Conservation (phyloP, 2,888 invertebrate genomes). For the Teleogryllus oceanicus region DNA sequence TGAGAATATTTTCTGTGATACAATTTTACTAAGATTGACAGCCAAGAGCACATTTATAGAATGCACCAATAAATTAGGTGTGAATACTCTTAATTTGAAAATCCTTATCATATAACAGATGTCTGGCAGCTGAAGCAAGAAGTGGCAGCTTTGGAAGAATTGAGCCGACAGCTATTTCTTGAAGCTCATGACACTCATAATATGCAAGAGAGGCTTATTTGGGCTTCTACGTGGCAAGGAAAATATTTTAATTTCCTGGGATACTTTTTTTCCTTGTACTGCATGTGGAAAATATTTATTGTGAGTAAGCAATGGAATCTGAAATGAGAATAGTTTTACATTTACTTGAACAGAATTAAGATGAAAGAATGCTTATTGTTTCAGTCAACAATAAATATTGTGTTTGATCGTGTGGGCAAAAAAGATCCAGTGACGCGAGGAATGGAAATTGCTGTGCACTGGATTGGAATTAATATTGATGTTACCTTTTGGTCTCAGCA, state of each 20-base stretch:
- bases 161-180: slow-evolving; percentile 91
- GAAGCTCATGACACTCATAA: slow-evolving; percentile 91
- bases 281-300: slow-evolving; percentile 98
- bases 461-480: slow-evolving; percentile 93
- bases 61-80: too few relatives aligned
- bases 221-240: slow-evolving; percentile 95
- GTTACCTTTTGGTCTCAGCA: slow-evolving; percentile 99
- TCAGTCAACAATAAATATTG: slow-evolving; percentile 96
- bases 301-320: slow-evolving; percentile 57
- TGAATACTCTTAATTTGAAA: too few relatives aligned
- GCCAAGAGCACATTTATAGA: too few relatives aligned
- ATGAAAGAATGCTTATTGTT: not conserved
- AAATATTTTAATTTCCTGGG: slow-evolving; percentile 98
- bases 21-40: too few relatives aligned
- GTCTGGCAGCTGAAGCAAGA: slow-evolving; percentile 78
- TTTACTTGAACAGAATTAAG: not conserved
- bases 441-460: slow-evolving; percentile 93
- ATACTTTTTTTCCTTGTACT: slow-evolving; percentile 97
- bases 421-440: slow-evolving; percentile 97
- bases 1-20: too few relatives aligned
- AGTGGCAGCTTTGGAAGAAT: slow-evolving; percentile 83
- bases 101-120: slow-evolving; percentile 52
- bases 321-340: not conserved
- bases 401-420: slow-evolving; percentile 97
- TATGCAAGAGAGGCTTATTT: slow-evolving; percentile 86